These are phyloP conservation scores for Dendroctonus valens DNA, from an alignment of 1,140 invertebrate species.

Conservation along the genomic window DNA sequence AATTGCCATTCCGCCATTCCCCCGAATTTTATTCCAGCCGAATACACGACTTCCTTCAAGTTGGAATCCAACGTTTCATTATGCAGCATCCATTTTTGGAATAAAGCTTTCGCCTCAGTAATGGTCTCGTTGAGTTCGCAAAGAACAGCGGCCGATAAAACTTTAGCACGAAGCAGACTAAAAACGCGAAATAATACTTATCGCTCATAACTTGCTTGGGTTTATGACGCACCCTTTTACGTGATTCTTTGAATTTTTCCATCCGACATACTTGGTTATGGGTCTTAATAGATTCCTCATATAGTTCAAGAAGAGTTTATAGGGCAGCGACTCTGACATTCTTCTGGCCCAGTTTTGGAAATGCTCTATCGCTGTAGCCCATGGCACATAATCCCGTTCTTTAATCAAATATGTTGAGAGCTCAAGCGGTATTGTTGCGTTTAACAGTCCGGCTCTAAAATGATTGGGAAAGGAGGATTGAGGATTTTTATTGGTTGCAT, in stretches of 20 bases:
- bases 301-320: conserved; percentile 64
- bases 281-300: conserved; percentile 61
- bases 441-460: conserved; percentile 68
- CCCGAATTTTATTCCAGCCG: conserved; percentile 70
- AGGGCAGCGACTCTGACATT: conserved; percentile 64
- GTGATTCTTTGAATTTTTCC: conserved; percentile 66
- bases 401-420: conserved; percentile 68
- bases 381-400: conserved; percentile 73
- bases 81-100: conserved; percentile 65
- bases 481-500: too few species aligned
- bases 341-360: conserved; percentile 66
- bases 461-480: too few species aligned
- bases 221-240: conserved; percentile 58
- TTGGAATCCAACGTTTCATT: conserved; percentile 63
- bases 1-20: conserved; percentile 71
- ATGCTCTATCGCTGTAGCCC: conserved; percentile 70
- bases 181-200: conserved; percentile 6
- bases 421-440: conserved; percentile 65
- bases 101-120: conserved; percentile 60
- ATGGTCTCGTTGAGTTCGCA: conserved; percentile 63
- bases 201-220: neutral
- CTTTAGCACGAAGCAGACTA: conserved; percentile 46
- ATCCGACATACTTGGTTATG: conserved; percentile 62
- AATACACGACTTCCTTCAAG: conserved; percentile 72
- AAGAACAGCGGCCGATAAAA: conserved; percentile 57